Evolutionary conservation across 1,140 invertebrate species (phyloP).

Genomic region (Pseudomyrmex flavicornis): DNA sequence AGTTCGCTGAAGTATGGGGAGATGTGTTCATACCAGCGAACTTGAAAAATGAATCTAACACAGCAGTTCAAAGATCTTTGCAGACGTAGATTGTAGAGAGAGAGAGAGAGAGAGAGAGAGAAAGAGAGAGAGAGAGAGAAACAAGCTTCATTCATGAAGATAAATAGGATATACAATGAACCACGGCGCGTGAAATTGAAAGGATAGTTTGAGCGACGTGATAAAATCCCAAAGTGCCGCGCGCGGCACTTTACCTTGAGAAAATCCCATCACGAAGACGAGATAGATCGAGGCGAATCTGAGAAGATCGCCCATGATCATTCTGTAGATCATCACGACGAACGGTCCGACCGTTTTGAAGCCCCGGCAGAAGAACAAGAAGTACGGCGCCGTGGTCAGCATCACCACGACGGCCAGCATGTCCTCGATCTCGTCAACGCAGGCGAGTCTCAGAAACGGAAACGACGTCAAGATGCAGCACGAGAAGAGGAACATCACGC

Average conservation of each 20-base stretch:
- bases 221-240: not conserved
- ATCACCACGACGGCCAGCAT: constrained; percentile 96
- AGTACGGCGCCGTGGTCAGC: constrained; percentile 97
- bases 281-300: constrained; percentile 98
- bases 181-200: not conserved
- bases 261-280: constrained; percentile 99
- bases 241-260: constrained; percentile 90
- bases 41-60: no score
- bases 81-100: no score
- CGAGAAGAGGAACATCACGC: constrained; percentile 97
- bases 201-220: not conserved
- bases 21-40: no score
- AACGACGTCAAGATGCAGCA: constrained; percentile 94
- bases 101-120: no score
- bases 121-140: no score
- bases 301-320: constrained; percentile 98
- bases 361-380: constrained; percentile 99
- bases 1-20: no score
- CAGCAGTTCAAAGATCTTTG: no score
- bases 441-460: constrained; percentile 93
- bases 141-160: not conserved
- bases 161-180: not conserved
- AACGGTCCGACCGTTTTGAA: constrained; percentile 99
- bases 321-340: constrained; percentile 99
- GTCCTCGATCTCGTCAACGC: constrained; percentile 94